Base-by-base conservation (phyloP, 1,140 invertebrate genomes). In the Neelides sp. region DNA sequence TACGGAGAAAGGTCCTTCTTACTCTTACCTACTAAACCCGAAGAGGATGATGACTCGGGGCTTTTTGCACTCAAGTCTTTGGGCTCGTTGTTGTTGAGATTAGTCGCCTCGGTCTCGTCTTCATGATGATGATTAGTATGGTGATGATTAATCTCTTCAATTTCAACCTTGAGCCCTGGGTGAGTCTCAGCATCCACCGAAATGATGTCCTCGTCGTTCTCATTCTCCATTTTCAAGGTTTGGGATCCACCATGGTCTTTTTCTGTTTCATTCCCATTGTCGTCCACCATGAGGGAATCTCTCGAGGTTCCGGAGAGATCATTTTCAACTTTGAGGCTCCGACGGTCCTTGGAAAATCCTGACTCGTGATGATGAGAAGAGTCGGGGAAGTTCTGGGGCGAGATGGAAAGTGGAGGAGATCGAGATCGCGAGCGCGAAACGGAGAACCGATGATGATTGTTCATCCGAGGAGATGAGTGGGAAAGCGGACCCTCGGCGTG, bases 111-210 rank as follows among this genome's bases (percentile, higher is more conserved):
- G n/a, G 47, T 39, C 13, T 52, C 46, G 15, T 62, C 61, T 23
- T 55, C 58, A 2, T 58, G 58, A 34, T 62, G 59, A 41, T 62
- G 57, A 22, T 64, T 61, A 26, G 61, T 60, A 13, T 48, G 50
- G 34, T 27, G 20, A n/a, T 19, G 22, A 8, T 53, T 39, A 15
- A 28, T 40, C 19, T 44, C 42, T 20, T 17, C 51, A 30, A 32
- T 39, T 32, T 28, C 52, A 12, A 8, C 28, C 15, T 15, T 8
- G n/a, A 15, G 13, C 22, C 41, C 41, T 43, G 22, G 20, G 15
- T 43, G 41, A 43, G 8, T 27, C 34, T 49, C 48, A 22, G 30
- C 48, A 13, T 39, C 37, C 3, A 44, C 3, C 2, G 48, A 49
- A 24, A 20, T 26, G 13, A 35, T 37, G 36, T 44, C 35, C 28